Evolutionary conservation across 2,888 invertebrate genomes (phyloP).

Genomic region (Minunthozetes semirufus): DNA sequence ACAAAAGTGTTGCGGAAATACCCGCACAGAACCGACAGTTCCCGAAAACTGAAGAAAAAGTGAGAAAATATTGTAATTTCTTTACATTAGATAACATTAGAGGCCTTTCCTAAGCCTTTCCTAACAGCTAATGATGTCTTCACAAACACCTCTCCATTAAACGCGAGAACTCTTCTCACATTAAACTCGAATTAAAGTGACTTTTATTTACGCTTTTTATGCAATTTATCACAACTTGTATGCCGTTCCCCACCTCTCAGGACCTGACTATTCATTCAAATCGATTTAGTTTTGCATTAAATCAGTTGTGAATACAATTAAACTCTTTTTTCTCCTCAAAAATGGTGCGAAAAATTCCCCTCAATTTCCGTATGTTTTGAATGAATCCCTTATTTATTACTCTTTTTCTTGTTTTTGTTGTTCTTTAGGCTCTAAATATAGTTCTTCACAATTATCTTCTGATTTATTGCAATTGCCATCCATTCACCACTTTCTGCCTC

Average conservation of each 20-base stretch:
- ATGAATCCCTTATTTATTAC: neutral
- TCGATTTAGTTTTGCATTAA: constrained; percentile 2
- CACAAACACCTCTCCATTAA: neutral
- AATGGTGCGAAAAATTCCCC: neutral
- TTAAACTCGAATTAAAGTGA: neutral
- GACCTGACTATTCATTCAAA: neutral
- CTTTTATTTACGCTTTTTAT: neutral
- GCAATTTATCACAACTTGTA: neutral
- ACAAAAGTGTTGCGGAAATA: no score
- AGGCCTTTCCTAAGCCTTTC: neutral
- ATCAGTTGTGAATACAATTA: neutral
- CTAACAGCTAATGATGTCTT: neutral
- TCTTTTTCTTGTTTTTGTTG: neutral
- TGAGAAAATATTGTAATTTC: no score
- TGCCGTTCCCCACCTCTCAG: neutral
- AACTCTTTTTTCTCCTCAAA: neutral
- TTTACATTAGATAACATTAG: no score
- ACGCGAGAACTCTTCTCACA: neutral
- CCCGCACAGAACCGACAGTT: no score
- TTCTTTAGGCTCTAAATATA: neutral
- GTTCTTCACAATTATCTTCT: constrained; percentile 39
- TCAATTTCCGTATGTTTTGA: neutral
- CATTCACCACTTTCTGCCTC: constrained; percentile 76
- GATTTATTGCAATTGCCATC: constrained; percentile 61
- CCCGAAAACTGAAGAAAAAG: no score